Conservation (phyloP, 2,113 vertebrate species). For the Hemicordylus capensis region DNA sequence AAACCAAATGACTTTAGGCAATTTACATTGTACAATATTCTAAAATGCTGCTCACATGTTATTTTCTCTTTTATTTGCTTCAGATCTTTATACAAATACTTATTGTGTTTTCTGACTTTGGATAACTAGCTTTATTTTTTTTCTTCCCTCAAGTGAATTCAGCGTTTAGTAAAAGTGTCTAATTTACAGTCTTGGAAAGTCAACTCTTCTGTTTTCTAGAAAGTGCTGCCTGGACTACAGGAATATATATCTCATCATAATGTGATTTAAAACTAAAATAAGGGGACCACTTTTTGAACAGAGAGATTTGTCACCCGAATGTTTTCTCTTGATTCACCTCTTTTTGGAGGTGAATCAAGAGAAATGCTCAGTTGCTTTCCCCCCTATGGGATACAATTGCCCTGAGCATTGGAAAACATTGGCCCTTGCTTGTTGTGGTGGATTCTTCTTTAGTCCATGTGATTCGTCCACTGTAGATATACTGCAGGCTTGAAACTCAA, state of each 20-base stretch:
- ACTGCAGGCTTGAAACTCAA: neutral
- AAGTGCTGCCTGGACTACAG: neutral
- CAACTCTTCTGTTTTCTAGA: slow-evolving; percentile 23
- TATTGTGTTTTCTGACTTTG: slow-evolving; percentile 36
- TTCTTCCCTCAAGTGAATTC: slow-evolving; percentile 30
- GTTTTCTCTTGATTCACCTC: neutral
- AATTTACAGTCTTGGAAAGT: slow-evolving; percentile 28
- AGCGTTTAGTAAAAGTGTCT: slow-evolving; percentile 23
- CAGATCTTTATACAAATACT: slow-evolving; percentile 43
- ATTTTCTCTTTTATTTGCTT: slow-evolving; percentile 10
- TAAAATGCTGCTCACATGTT: neutral
- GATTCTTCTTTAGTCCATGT: neutral
- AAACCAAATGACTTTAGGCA: too few species aligned
- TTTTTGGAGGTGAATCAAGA: slow-evolving; percentile 1
- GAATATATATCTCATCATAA: slow-evolving; percentile 8
- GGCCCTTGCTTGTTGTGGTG: neutral
- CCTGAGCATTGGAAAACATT: neutral
- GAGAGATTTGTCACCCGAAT: neutral
- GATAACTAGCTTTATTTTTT: slow-evolving; percentile 1
- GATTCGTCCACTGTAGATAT: neutral
- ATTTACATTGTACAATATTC: neutral
- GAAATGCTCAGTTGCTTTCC: neutral
- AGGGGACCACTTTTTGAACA: neutral
- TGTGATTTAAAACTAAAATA: neutral
- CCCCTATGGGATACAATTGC: neutral